Conservation (phyloP, 2,113 vertebrate species). For the Prietella phreatophila region DNA sequence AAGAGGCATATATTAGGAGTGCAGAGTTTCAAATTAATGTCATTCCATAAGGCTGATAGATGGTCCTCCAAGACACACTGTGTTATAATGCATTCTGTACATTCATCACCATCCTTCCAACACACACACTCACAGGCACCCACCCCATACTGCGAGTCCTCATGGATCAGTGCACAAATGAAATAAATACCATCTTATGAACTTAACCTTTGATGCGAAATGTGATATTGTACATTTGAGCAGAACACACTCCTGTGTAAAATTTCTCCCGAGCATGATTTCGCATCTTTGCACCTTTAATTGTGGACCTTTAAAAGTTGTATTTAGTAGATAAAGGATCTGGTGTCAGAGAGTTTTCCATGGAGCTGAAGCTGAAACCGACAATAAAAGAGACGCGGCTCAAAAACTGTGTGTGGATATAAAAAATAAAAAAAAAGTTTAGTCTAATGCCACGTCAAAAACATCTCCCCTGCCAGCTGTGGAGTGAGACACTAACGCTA, state of each 20-base stretch:
- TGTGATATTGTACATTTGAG: constrained; percentile 30
- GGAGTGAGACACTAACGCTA: constrained; percentile 11
- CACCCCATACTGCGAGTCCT: constrained; percentile 54
- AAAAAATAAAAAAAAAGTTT: not conserved
- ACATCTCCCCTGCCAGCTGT: constrained; percentile 29
- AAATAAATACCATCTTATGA: constrained; percentile 66
- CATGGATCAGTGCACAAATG: constrained; percentile 71
- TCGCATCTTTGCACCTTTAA: constrained; percentile 29
- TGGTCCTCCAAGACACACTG: constrained; percentile 41
- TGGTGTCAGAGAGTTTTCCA: not conserved
- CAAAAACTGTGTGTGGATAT: not conserved
- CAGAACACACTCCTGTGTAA: not conserved
- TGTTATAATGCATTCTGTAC: constrained; percentile 42
- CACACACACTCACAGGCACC: constrained; percentile 28
- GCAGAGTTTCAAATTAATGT: constrained; percentile 47
- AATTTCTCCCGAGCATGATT: not conserved
- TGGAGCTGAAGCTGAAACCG: not conserved
- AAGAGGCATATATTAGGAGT: constrained; percentile 47
- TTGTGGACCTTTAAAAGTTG: constrained; percentile 1
- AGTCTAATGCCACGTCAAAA: not conserved
- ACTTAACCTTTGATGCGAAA: constrained; percentile 53
- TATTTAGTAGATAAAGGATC: constrained; percentile 21
- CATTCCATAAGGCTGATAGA: constrained; percentile 51
- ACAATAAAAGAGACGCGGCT: not conserved
- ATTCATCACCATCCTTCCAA: constrained; percentile 49